Conservation (phyloP, 2,888 invertebrate species). For the Creontiades dilutus region DNA sequence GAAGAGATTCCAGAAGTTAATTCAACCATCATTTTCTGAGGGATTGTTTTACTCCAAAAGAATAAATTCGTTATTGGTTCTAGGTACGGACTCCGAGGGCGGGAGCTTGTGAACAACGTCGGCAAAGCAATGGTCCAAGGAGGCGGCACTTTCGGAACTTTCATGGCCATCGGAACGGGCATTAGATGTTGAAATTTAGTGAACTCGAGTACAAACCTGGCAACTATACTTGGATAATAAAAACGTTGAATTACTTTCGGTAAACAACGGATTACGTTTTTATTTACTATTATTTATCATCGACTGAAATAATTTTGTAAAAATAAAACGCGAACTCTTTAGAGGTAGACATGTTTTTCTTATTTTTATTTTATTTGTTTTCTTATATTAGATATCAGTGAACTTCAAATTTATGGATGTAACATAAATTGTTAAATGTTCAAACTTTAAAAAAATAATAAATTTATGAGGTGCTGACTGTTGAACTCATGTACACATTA, state of each 20-base stretch:
- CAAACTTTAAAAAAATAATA: not conserved
- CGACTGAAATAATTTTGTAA: constrained; percentile 55
- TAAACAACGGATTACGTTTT: constrained; percentile 7
- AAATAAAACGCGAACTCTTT: not conserved
- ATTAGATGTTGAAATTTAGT: constrained; percentile 84
- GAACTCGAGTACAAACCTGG: not conserved
- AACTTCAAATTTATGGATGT: not conserved
- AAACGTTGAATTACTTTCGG: constrained; percentile 1
- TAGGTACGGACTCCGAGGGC: constrained; percentile 94
- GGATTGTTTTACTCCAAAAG: not conserved
- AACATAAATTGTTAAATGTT: not conserved
- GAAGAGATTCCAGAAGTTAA: no score
- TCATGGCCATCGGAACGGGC: constrained; percentile 95
- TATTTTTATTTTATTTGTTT: not conserved
- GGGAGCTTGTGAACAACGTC: constrained; percentile 94
- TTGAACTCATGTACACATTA: no score
- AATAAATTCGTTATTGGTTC: not conserved
- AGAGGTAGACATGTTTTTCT: not conserved
- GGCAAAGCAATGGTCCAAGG: constrained; percentile 98
- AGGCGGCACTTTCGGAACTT: constrained; percentile 98
- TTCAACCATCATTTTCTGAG: not conserved
- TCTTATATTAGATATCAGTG: not conserved
- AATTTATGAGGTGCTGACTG: not conserved
- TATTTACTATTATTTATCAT: not conserved
- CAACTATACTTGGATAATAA: constrained; percentile 1